phyloP scores from a whole-genome alignment of 2,888 invertebrate genomes.

The Callosobruchus maculatus region DNA sequence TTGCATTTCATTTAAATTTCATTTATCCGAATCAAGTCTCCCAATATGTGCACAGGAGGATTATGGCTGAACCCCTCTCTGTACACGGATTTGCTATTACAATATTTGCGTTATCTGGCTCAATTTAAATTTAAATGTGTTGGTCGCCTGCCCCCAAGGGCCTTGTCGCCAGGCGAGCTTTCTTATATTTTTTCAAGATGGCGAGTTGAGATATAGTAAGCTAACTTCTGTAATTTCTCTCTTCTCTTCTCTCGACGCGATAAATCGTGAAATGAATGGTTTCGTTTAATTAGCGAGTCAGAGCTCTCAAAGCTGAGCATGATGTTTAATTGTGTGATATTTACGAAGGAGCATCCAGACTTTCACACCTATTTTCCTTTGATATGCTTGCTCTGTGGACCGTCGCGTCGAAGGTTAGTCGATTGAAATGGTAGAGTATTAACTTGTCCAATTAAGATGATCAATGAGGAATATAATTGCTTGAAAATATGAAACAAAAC shows the following conservation, averaged over 20 bases:
- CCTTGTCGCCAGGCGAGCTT: not conserved
- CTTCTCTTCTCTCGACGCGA: not conserved
- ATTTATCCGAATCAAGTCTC: no score
- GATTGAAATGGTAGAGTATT: no score
- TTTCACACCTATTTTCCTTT: no score
- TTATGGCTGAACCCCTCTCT: no score
- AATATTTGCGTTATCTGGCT: not conserved
- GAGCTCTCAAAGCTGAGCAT: not conserved
- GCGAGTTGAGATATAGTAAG: not conserved
- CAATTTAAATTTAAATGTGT: not conserved
- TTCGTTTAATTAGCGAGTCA: not conserved
- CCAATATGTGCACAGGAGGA: no score
- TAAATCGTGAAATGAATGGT: not conserved
- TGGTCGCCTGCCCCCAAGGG: not conserved
- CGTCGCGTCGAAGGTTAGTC: no score
- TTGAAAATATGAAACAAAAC: no score
- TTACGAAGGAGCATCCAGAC: not conserved
- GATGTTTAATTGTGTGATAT: not conserved
- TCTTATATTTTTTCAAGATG: not conserved
- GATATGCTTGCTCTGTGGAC: no score
- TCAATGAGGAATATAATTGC: no score
- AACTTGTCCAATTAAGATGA: no score
- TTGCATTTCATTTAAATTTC: no score
- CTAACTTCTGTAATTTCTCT: not conserved
- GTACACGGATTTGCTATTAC: no score